Conservation (phyloP, 1,140 invertebrate genomes). For the Drosophila pseudoobscura region DNA sequence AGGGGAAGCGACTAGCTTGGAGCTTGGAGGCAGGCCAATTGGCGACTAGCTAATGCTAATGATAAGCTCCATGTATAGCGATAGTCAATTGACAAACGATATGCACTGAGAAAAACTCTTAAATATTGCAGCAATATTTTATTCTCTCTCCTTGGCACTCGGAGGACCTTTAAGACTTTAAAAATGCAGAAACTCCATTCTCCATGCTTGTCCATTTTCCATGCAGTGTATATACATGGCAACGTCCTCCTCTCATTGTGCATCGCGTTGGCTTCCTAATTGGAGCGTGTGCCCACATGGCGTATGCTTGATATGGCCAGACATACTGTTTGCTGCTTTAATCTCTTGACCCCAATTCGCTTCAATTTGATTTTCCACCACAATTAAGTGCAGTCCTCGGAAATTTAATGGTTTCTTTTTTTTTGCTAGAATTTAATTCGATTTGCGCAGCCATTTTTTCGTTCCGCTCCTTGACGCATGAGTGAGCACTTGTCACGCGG, state of each 20-base stretch:
- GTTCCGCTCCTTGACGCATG: constrained; percentile 15
- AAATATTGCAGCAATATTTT: neutral
- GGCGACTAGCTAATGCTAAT: constrained; percentile 12
- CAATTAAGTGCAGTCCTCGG: constrained; percentile 36
- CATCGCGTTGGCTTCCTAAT: constrained; percentile 27
- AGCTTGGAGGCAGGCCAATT: constrained; percentile 24
- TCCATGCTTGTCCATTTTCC: too few species aligned
- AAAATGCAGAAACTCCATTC: too few species aligned
- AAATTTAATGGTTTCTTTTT: neutral
- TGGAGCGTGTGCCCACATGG: constrained; percentile 27
- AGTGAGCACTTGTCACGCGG: constrained; percentile 14
- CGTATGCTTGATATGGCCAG: constrained; percentile 19
- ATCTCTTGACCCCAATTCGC: constrained; percentile 39
- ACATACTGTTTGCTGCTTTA: constrained; percentile 37
- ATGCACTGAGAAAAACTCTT: constrained; percentile 23
- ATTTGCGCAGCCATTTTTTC: constrained; percentile 8
- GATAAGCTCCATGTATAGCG: constrained; percentile 21
- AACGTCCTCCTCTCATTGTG: too few species aligned
- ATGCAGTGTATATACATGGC: too few species aligned
- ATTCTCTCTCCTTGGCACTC: too few species aligned
- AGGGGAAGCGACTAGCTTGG: neutral
- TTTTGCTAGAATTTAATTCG: constrained; percentile 22
- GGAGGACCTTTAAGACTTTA: too few species aligned
- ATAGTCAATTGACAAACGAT: constrained; percentile 10
- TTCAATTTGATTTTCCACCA: constrained; percentile 26